Base-by-base conservation (phyloP, 2,888 invertebrate genomes). In the Lasioglossum figueresi region DNA sequence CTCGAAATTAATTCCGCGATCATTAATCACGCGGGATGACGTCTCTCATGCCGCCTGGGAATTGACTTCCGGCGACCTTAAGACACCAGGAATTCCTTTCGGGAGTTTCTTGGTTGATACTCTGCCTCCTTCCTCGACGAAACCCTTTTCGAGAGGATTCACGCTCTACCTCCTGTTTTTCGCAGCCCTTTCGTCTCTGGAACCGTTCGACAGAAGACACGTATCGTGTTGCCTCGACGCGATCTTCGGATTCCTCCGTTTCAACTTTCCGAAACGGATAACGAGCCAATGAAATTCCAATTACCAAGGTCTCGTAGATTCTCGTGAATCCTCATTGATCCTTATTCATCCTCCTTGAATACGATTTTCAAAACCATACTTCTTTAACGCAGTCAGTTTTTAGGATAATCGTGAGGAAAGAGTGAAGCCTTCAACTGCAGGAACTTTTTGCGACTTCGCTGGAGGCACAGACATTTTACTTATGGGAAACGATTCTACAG, bases 21-120 rank as follows among this genome's bases (percentile, higher is more conserved):
- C 90, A 88, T 89, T 89, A 89, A 89, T 90, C 89, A 89, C 77
- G 56, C 34, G 71, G 79, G 72, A 87, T 84, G 89, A 88, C 88
- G 88, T 86, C 84, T 85, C 86, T 72, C 66, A 79, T 81, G 77
- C 59, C 78, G 76, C 82, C 72, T 63, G 66, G 84, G 84, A 88
- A 88, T 88, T 84, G 88, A 76, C 88, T 86, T 83, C 71, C 82
- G 63, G 14, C 76, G 70, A 27, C 70, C 72, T 23, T 23, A 66
- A 72, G 73, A 43, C 71, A 59, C 63, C 37, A 71, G 63, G 70
- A 78, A 84, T 80, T 80, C 80, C 76, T 70, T 45, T 56, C 34
- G 27, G 19, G 70, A 70, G 75, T 45, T 76, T 45, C 80, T 56
- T 70, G 43, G 43, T 12, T 4, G n/a, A 6, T 52, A 71, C 72